Evolutionary conservation across 2,113 vertebrate species (phyloP).

Genomic region (Falcunculus frontatus): DNA sequence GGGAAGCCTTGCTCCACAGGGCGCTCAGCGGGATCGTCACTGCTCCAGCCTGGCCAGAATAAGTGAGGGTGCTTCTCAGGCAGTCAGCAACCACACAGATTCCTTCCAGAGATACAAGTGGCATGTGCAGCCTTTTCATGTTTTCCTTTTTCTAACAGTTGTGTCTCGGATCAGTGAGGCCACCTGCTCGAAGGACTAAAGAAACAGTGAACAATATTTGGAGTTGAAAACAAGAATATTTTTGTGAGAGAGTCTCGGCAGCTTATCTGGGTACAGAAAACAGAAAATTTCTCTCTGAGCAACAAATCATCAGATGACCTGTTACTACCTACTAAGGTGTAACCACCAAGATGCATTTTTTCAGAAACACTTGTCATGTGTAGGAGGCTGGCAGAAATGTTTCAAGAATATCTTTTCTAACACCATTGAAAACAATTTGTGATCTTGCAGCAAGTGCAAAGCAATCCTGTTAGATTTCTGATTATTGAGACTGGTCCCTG

Average conservation of each 20-base stretch:
- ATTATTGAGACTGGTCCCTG: background rate
- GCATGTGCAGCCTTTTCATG: background rate
- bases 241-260: background rate
- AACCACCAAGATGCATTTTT: background rate
- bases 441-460: background rate
- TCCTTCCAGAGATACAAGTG: background rate
- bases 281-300: background rate
- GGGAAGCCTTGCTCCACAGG: accelerated
- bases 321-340: background rate
- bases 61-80: background rate
- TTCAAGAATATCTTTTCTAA: background rate
- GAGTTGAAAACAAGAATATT: background rate
- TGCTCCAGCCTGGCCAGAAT: background rate
- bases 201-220: background rate
- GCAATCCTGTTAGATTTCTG: background rate
- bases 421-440: background rate
- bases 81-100: background rate
- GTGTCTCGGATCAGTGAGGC: background rate
- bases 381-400: background rate
- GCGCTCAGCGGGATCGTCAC: accelerated
- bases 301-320: background rate
- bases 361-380: background rate
- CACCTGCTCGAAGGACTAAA: background rate
- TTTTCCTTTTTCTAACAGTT: background rate
- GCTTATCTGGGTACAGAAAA: background rate